These are phyloP conservation scores for Corticium candelabrum DNA, from an alignment of 37 sponge, comb jelly and placozoan genomes.

Conservation along the genomic window DNA sequence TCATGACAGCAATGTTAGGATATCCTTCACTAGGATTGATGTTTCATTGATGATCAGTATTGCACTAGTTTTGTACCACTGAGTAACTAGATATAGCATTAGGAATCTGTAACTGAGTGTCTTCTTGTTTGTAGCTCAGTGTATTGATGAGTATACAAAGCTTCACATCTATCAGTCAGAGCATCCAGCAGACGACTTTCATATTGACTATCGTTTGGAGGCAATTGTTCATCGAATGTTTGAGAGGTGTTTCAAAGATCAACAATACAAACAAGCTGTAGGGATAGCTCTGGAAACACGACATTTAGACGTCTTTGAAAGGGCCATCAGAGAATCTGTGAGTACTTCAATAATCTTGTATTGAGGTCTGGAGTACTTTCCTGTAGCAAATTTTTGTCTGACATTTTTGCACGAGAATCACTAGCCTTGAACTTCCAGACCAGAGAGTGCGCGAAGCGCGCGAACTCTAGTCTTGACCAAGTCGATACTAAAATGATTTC, in stretches of 20 bases:
- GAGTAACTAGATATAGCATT: neutral
- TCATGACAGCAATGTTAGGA: no score
- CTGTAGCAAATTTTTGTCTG: no score
- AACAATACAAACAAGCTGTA: slow-evolving; percentile 81
- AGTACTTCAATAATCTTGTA: neutral
- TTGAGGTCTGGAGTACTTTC: neutral
- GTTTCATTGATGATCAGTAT: no score
- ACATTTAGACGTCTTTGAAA: slow-evolving; percentile 72
- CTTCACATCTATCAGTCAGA: slow-evolving; percentile 20
- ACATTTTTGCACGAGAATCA: no score
- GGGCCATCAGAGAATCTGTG: slow-evolving; percentile 65
- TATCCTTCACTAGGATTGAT: no score
- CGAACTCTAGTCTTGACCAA: no score
- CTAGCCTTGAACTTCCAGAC: no score
- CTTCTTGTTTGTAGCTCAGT: slow-evolving; percentile 42
- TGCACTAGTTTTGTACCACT: no score
- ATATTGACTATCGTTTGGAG: slow-evolving; percentile 69
- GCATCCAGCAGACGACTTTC: slow-evolving; percentile 19
- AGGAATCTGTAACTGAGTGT: neutral
- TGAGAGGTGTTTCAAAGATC: slow-evolving; percentile 68
- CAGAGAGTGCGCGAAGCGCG: no score
- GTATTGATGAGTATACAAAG: slow-evolving; percentile 77
- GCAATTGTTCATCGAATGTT: slow-evolving; percentile 89
- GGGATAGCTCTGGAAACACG: slow-evolving; percentile 92
- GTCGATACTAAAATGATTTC: no score